Evolutionary conservation across 2,888 invertebrate genomes (phyloP).

Genomic region (Phasia obesa): DNA sequence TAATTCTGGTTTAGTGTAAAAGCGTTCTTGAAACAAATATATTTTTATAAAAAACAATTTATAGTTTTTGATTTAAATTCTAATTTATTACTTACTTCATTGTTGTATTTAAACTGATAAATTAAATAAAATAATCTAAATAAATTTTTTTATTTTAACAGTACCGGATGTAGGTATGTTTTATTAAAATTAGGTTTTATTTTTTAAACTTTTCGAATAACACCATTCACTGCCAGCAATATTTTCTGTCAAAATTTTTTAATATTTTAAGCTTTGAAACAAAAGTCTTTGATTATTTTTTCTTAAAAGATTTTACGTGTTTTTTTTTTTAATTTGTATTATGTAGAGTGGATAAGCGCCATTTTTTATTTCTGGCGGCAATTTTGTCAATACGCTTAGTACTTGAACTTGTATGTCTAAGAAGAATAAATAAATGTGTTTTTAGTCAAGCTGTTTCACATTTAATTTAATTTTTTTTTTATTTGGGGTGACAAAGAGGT

Average conservation of each 20-base stretch:
- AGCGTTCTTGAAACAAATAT: slow-evolving; percentile 28
- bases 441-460: slow-evolving; percentile 7
- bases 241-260: background rate
- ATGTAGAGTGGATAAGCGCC: background rate
- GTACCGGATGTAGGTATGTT: too few species aligned
- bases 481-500: slow-evolving; percentile 68
- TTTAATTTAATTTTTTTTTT: slow-evolving; percentile 34
- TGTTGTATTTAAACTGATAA: too few species aligned
- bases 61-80: slow-evolving; percentile 1
- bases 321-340: slow-evolving; percentile 14
- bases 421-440: slow-evolving; percentile 52
- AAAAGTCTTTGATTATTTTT: slow-evolving; percentile 20
- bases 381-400: slow-evolving; percentile 38
- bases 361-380: slow-evolving; percentile 49
- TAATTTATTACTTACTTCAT: too few species aligned
- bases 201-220: too few species aligned
- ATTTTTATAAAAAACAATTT: slow-evolving; percentile 5
- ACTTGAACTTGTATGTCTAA: slow-evolving; percentile 54
- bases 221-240: background rate
- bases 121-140: background rate
- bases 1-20: slow-evolving; percentile 31
- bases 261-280: background rate
- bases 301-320: slow-evolving; percentile 31
- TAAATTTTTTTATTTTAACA: background rate
- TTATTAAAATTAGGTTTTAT: too few species aligned